Evolutionary conservation across 2,888 invertebrate genomes (phyloP).

Genomic region (Scelioninae gen. 1): DNA sequence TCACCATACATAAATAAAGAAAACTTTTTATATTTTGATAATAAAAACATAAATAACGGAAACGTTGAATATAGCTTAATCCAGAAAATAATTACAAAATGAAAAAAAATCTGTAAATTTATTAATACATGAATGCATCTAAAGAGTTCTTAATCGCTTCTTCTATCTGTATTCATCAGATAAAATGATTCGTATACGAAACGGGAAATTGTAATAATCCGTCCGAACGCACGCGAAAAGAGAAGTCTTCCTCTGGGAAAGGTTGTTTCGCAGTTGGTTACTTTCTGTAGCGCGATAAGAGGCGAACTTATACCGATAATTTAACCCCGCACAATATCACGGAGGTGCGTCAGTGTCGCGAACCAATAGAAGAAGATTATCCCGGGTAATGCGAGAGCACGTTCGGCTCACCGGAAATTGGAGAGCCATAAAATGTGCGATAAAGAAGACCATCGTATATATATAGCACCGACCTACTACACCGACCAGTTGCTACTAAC

Average conservation of each 20-base stretch:
- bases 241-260: conserved; percentile 25
- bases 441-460: conserved; percentile 39
- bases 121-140: too few relatives aligned
- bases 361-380: conserved; percentile 51
- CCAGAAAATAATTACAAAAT: too few relatives aligned
- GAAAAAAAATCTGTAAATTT: too few relatives aligned
- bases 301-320: conserved; percentile 38
- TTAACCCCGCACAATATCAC: conserved; percentile 47
- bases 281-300: conserved; percentile 40
- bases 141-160: background rate
- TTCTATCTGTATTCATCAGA: conserved; percentile 3
- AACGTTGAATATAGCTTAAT: too few relatives aligned
- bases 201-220: conserved; percentile 37
- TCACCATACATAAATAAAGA: too few relatives aligned
- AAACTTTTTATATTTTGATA: too few relatives aligned
- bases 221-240: conserved; percentile 19
- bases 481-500: too few relatives aligned
- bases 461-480: too few relatives aligned
- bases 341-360: conserved; percentile 46
- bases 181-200: conserved; percentile 10
- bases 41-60: too few relatives aligned
- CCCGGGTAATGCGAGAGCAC: conserved; percentile 50
- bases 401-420: conserved; percentile 52
- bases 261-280: conserved; percentile 46
- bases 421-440: conserved; percentile 45